Evolutionary conservation across 1,140 invertebrate genomes (phyloP), one percentile per base, ranked within the genome.

Genomic region (Drosophila pruinosa): DNA sequence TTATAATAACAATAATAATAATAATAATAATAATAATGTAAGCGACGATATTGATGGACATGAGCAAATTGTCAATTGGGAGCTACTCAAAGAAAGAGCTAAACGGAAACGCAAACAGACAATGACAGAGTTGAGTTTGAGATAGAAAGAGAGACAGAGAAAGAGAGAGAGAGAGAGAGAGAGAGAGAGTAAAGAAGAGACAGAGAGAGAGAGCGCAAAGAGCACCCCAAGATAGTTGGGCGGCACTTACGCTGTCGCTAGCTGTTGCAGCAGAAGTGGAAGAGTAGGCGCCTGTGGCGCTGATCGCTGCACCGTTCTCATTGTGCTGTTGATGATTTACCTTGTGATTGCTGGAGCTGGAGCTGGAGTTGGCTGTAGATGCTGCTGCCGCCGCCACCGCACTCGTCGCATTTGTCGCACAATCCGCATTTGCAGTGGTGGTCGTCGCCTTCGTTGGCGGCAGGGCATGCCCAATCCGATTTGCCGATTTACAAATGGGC

Each of bases 211-310:
- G 43, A 61, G 48, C 39, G 62, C 31, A 39, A 59, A 62, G 67
- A 36, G 67, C 47, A 38, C 47, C 21, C 28, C 47, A 53, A 38
- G 10, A 14, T 12, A 54, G 24, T 45, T 62, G 41, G 56, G 65
- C 64, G 79, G 67, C 73, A 88, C 82, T 85, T 85, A 85, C 81
- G 72, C 82, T 88, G 63, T 86, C 82, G 70, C 54, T 77, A 70
- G 64, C 57, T 65, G 80, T 59, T 54, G 47, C 59, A 15, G 34
- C 50, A 12, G 65, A 45, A 36, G 14, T 57, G 22, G 70, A 63
- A 19, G 36, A 38, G 76, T 64, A 47, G 77, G 63, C 54, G 54
- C 28, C 24, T 58, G 38, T 19, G 61, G 41, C 53, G 50, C 26
- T 12, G 24, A 14, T 12, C 21, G 39, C 7, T n/a, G 48, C 39